Conservation (phyloP, 2,888 invertebrate genomes). For the Xanthia icteritia region DNA sequence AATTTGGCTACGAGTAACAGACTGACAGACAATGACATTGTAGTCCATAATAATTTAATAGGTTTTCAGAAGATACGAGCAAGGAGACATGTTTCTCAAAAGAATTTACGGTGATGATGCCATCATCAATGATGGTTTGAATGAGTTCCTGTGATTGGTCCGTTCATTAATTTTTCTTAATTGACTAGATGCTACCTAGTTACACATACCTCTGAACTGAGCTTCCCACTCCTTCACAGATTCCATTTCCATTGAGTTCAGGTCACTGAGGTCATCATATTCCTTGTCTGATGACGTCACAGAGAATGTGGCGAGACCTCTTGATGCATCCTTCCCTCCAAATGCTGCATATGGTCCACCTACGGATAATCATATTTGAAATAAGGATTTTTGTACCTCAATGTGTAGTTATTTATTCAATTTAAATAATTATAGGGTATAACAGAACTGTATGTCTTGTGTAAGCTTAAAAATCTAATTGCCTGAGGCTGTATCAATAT, state of each 20-base stretch:
- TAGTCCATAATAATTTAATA: not conserved
- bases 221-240: conserved; percentile 99
- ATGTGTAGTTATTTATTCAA: not conserved
- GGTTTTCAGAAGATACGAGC: not conserved
- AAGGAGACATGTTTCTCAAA: not conserved
- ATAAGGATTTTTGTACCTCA: not conserved
- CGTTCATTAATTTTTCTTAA: conserved; percentile 5
- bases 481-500: not conserved
- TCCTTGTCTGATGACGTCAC: conserved; percentile 94
- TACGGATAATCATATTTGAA: conserved; percentile 75
- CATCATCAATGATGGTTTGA: not conserved
- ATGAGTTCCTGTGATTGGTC: conserved; percentile 25
- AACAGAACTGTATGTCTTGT: not conserved
- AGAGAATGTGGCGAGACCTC: conserved; percentile 98
- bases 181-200: conserved; percentile 18
- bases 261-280: conserved; percentile 98
- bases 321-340: conserved; percentile 98
- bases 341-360: conserved; percentile 98
- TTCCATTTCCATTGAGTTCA: conserved; percentile 98
- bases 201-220: conserved; percentile 96
- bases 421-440: not conserved
- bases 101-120: conserved; percentile 1
- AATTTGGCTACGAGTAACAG: not conserved
- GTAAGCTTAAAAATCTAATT: not conserved
- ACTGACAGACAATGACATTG: not conserved